Conservation (phyloP, 1,140 invertebrate species). For the Aphelinus certus region DNA sequence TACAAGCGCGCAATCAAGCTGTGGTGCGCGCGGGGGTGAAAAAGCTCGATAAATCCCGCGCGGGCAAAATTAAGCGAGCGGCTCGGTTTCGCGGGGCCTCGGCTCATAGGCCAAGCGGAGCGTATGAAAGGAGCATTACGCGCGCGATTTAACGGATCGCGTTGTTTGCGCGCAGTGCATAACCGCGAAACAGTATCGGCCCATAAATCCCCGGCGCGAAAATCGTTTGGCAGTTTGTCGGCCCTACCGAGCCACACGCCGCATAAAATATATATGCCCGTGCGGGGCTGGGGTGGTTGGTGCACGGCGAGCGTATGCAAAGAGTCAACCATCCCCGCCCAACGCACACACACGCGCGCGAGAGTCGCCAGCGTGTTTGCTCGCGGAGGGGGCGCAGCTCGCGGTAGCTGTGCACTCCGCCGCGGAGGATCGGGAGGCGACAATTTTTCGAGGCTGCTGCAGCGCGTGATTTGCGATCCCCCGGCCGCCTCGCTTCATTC, state of each 20-base stretch:
- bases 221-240: slow-evolving; percentile 54
- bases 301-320: slow-evolving; percentile 39
- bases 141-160: slow-evolving; percentile 22
- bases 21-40: too few species aligned
- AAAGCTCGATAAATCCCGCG: too few species aligned
- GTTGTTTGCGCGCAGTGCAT: neutral
- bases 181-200: slow-evolving; percentile 24
- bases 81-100: neutral
- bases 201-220: slow-evolving; percentile 50
- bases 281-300: too few species aligned
- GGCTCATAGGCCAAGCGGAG: neutral
- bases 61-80: too few species aligned
- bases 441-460: too few species aligned
- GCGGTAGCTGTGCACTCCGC: neutral
- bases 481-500: too few species aligned
- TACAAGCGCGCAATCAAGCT: too few species aligned
- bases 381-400: neutral
- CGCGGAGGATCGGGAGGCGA: neutral
- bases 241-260: slow-evolving; percentile 41
- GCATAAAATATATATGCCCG: slow-evolving; percentile 48
- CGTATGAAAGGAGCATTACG: slow-evolving; percentile 30
- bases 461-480: too few species aligned
- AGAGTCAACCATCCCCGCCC: slow-evolving; percentile 40
- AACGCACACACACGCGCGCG: neutral
- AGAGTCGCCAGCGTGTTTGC: neutral